Evolutionary conservation across 2,888 invertebrate genomes (phyloP), one percentile per base, ranked within the genome.

Genomic region (Mythimna vitellina): DNA sequence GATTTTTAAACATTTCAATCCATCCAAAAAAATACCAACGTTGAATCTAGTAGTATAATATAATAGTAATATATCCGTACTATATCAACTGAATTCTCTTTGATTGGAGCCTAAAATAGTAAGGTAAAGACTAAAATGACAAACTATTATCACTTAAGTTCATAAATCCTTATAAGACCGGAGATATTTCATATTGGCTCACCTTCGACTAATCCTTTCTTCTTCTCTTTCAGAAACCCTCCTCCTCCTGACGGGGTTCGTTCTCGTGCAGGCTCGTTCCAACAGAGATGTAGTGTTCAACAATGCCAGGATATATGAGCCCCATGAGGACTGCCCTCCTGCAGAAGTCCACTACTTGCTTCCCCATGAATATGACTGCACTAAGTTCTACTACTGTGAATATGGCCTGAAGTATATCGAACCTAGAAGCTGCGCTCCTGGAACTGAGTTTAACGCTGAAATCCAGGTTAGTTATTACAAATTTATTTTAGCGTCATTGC

Each of bases 321-420:
- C 96, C 88, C 92, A 97, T 66, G 96, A 97, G 76, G 90, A 97
- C 86, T 98, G 79, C 96, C 98, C 80, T 0, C 64, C 87, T 96
- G 95, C 91, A 92, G 97, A 97, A 97, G 97, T 86, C 80, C 92
- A 93, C 63, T 80, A 76, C 62, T 84, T 94, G 0, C 68, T 94
- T 0, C 90, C 91, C 3, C 94, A 95, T 78, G 95, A 95, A 56
- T 91, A 89, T 20, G 92, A 93, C 74, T 95, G 95, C 83, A 90
- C 91, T 0, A 91, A 90, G 80, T 95, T 93, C 84, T 95, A 95
- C 86, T 93, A 94, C 84, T 96, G 95, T 74, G 92, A 93, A 53
- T 90, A 89, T 73, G 95, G 95, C 0, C 0, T 83, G 65, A 92
- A 89, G 60, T 89, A 83, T 60, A 83, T 84, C 0, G 53, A 73